Evolutionary conservation across 2,888 invertebrate genomes (phyloP).

Genomic region (Acanthacorydalis orientalis): DNA sequence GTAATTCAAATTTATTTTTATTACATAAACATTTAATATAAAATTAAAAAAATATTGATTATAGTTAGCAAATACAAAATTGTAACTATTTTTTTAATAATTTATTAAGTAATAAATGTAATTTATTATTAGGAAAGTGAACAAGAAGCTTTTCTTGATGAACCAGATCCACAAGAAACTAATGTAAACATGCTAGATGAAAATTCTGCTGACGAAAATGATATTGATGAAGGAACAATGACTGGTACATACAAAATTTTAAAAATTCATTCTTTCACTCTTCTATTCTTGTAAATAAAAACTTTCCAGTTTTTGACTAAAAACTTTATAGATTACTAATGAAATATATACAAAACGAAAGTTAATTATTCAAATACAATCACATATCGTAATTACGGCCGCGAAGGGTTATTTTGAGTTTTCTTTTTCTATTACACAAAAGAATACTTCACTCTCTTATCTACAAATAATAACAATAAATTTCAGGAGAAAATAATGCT

Average conservation of each 20-base stretch:
- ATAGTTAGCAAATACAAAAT: background rate
- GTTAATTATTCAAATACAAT: no score
- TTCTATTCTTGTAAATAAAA: no score
- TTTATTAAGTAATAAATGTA: background rate
- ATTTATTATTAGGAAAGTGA: constrained; percentile 39
- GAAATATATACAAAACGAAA: no score
- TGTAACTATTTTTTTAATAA: background rate
- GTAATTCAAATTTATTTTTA: constrained; percentile 7
- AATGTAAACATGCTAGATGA: constrained; percentile 40
- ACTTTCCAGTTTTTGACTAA: no score
- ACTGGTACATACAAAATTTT: constrained; percentile 36
- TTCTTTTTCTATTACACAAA: no score
- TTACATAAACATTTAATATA: background rate
- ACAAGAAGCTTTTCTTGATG: constrained; percentile 44
- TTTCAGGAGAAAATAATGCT: constrained; percentile 46
- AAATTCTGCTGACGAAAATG: constrained; percentile 67
- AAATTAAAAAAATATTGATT: background rate
- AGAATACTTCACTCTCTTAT: no score
- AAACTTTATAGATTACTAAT: no score
- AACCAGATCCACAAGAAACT: constrained; percentile 28
- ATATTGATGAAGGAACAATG: constrained; percentile 74
- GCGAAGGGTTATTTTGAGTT: no score
- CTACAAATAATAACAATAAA: background rate
- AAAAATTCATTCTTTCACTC: background rate
- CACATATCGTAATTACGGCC: no score